Conservation (phyloP, 2,113 vertebrate species). For the Ameiurus melas region DNA sequence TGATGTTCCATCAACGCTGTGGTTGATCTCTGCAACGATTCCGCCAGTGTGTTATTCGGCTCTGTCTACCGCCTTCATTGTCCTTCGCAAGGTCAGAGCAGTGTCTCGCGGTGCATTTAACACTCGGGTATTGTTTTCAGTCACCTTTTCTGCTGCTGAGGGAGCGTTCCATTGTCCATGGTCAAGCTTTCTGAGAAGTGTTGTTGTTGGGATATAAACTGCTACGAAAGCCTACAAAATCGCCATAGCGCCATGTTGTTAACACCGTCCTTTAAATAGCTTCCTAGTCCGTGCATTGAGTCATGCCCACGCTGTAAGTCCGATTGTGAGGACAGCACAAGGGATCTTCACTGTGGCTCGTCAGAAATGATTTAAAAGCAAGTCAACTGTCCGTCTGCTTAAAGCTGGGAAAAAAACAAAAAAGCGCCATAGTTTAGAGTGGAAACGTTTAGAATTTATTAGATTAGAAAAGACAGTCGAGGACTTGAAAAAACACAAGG, state of each 20-base stretch:
- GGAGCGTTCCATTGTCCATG: constrained; percentile 46
- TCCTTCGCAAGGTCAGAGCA: constrained; percentile 66
- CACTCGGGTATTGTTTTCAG: constrained; percentile 41
- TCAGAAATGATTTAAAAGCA: not conserved
- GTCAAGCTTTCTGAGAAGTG: constrained; percentile 12
- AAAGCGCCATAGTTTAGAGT: not conserved
- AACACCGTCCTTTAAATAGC: not conserved
- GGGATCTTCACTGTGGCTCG: not conserved
- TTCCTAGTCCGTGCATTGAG: constrained; percentile 16
- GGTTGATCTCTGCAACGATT: constrained; percentile 46
- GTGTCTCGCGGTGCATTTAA: constrained; percentile 39
- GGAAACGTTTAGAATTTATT: not conserved
- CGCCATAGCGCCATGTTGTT: constrained; percentile 4
- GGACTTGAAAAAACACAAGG: not conserved
- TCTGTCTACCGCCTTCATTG: constrained; percentile 54
- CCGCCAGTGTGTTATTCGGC: constrained; percentile 40
- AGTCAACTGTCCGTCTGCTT: not conserved
- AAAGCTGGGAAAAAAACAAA: too few species aligned
- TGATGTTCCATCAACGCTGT: constrained; percentile 26
- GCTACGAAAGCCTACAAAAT: constrained; percentile 35
- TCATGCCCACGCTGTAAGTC: not conserved
- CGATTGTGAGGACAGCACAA: not conserved
- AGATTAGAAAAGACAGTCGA: not conserved
- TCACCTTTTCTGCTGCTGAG: constrained; percentile 52
- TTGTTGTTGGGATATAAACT: not conserved